These are phyloP conservation scores for Columbina picui DNA, from an alignment of 2,113 vertebrate species.

Conservation along the genomic window DNA sequence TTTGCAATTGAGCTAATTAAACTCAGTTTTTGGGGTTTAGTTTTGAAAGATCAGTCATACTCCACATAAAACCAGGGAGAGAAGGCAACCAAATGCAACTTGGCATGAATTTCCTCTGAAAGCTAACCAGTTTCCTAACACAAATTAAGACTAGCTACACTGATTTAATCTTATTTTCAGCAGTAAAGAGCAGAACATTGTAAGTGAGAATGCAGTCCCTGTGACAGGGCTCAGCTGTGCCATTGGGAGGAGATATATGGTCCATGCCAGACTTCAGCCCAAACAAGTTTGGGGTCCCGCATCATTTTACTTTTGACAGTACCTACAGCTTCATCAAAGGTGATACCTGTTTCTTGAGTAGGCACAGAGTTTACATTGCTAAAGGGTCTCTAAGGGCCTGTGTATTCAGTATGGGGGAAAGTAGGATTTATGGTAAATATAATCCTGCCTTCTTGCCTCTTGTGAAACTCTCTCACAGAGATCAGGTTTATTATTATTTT, in stretches of 20 bases:
- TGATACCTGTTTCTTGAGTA: not conserved
- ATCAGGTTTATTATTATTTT: not conserved
- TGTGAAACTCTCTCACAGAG: conserved; percentile 31
- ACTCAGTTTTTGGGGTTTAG: not conserved
- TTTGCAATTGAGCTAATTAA: not conserved
- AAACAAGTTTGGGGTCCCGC: not conserved
- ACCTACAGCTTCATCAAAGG: not conserved
- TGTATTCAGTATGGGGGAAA: not conserved
- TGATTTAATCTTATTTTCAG: not conserved
- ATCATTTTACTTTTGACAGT: not conserved
- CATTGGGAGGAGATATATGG: not conserved
- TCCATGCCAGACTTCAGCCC: not conserved
- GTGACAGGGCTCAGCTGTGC: fast-evolving
- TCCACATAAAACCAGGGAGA: not conserved
- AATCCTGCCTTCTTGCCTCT: not conserved
- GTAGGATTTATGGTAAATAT: not conserved
- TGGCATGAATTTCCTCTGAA: not conserved
- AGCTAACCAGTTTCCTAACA: not conserved
- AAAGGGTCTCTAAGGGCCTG: not conserved
- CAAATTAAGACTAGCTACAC: not conserved
- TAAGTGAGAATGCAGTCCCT: not conserved
- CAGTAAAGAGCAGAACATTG: not conserved
- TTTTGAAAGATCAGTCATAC: not conserved
- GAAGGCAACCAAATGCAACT: not conserved
- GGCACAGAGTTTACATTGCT: not conserved